Conservation (phyloP, 1,140 invertebrate genomes). For the Cardiocondyla obscurior region DNA sequence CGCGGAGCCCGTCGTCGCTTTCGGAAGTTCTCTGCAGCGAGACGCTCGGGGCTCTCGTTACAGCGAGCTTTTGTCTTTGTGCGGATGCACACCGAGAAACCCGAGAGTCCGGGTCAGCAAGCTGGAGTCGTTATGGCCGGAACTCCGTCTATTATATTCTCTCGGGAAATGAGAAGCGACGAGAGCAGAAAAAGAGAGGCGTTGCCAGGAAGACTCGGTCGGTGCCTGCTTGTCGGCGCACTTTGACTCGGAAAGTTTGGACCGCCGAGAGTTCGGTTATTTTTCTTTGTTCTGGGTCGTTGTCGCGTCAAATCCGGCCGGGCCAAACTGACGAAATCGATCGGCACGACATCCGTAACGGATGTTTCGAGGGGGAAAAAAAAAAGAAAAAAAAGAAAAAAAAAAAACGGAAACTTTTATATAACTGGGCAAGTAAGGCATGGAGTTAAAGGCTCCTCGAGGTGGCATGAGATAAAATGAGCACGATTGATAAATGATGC, state of each 20-base stretch:
- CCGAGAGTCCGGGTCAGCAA: slow-evolving; percentile 15
- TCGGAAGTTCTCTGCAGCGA: background rate
- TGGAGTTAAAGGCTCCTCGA: background rate
- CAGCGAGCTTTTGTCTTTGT: background rate
- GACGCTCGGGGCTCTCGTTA: background rate
- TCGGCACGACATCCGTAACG: background rate
- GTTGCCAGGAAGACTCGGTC: slow-evolving; percentile 12
- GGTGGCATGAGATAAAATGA: background rate
- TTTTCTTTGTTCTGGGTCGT: background rate
- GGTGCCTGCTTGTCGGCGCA: background rate
- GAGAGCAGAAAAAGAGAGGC: slow-evolving; percentile 15
- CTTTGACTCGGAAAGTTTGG: background rate
- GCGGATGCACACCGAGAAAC: slow-evolving; percentile 31
- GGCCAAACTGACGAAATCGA: background rate
- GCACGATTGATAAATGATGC: background rate
- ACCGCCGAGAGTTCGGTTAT: background rate
- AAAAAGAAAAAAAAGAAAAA: too few species aligned
- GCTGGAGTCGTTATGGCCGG: slow-evolving; percentile 66
- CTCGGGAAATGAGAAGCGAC: slow-evolving; percentile 69
- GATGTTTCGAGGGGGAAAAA: too few species aligned
- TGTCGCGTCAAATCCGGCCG: background rate
- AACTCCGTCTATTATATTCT: slow-evolving; percentile 62
- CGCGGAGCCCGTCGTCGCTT: too few species aligned
- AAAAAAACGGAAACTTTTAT: background rate
- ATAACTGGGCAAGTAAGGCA: background rate